phyloP scores from a whole-genome alignment of 2,113 vertebrate species.

The Lipotes vexillifer region DNA sequence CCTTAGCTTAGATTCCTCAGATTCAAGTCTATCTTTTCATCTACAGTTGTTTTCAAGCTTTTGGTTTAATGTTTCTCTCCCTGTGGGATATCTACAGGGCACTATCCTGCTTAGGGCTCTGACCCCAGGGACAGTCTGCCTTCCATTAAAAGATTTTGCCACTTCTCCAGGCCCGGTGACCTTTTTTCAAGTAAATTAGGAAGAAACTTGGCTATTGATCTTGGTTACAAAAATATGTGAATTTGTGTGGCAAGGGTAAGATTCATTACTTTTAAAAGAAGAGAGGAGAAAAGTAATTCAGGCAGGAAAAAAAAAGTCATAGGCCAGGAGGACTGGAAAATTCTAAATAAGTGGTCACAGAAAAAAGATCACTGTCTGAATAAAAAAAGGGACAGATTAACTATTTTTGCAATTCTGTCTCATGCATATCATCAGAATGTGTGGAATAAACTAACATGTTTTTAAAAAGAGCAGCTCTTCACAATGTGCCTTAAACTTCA shows the following conservation, averaged over 20 bases:
- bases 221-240: background rate
- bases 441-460: background rate
- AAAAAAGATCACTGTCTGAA: background rate
- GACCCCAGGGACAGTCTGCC: background rate
- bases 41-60: background rate
- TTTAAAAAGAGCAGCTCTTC: constrained; percentile 23
- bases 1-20: background rate
- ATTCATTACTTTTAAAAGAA: constrained; percentile 12
- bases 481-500: constrained; percentile 8
- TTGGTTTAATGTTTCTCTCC: background rate
- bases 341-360: background rate
- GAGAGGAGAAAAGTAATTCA: background rate
- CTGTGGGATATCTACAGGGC: background rate
- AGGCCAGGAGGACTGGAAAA: background rate
- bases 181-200: background rate
- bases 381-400: background rate
- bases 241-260: background rate
- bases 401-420: constrained; percentile 1
- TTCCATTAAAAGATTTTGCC: background rate
- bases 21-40: background rate
- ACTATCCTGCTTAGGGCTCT: background rate
- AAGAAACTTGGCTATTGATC: background rate
- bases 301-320: background rate
- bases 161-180: background rate
- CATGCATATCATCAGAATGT: background rate